These are phyloP conservation scores for Distichodus sexfasciatus DNA, from an alignment of 2,797 vertebrate genomes.

Conservation along the genomic window DNA sequence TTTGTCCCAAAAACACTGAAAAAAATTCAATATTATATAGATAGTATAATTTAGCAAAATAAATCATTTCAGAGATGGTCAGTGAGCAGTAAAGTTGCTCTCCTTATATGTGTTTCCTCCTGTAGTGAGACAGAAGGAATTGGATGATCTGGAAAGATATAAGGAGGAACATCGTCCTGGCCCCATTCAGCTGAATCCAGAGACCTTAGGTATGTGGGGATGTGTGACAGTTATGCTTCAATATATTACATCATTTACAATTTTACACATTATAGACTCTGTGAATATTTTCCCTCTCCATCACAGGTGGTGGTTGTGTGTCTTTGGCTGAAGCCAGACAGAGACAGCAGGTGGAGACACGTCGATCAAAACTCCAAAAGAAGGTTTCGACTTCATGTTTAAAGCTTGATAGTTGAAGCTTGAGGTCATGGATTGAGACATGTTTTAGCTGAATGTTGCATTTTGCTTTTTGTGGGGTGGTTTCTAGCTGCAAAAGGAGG, in stretches of 20 bases:
- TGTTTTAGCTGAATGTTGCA: too few species aligned
- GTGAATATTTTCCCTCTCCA: not conserved
- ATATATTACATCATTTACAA: not conserved
- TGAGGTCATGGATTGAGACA: too few species aligned
- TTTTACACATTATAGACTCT: not conserved
- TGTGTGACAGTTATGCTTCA: not conserved
- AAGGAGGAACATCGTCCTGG: slow-evolving; percentile 66
- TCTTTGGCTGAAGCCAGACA: slow-evolving; percentile 74
- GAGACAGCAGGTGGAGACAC: slow-evolving; percentile 67
- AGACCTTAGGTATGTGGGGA: slow-evolving; percentile 71
- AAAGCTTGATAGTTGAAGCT: too few species aligned
- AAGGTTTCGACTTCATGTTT: slow-evolving; percentile 68
- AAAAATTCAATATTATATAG: too few species aligned
- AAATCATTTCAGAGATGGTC: too few species aligned
- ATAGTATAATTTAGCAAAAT: too few species aligned
- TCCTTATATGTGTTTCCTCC: not conserved
- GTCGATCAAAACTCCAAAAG: slow-evolving; percentile 75
- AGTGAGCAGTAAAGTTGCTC: not conserved
- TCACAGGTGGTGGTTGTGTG: slow-evolving; percentile 76
- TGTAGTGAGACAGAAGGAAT: slow-evolving; percentile 78
- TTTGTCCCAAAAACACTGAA: too few species aligned
- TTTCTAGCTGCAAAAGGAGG: slow-evolving; percentile 73
- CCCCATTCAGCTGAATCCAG: slow-evolving; percentile 65
- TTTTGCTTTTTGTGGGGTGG: not conserved
- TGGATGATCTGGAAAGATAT: slow-evolving; percentile 65